Evolutionary conservation across 2,113 vertebrate species (phyloP), one percentile per base, ranked within the genome.

Genomic region (Pomatostomus ruficeps): DNA sequence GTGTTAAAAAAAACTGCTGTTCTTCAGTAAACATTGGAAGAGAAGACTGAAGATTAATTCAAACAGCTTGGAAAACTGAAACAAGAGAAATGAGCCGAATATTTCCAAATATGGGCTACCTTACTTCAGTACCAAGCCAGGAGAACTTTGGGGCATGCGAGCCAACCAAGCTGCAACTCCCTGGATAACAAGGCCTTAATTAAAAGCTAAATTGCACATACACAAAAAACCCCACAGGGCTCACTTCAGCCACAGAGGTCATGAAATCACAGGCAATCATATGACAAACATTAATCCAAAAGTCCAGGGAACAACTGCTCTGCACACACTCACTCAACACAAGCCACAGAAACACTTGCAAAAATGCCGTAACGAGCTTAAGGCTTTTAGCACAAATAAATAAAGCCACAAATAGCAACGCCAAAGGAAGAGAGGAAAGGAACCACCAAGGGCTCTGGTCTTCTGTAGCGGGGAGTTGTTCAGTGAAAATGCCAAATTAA

Each of bases 21-120:
- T 97, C 89, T 85, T 96, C 94, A 96, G 94, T 94, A 97, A 96
- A 96, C 93, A 96, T 85, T 96, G 96, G 93, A 96, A 97, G 92
- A 93, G 95, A 91, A 95, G 82, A 33, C 88, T 76, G 93, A 95
- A 96, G 95, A 96, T 96, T 95, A 94, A 96, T 95, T 95, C 94
- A 94, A 95, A 93, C 89, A 96, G 93, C 93, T 91, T 93, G 93
- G 93, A 73, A 77, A 88, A 93, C 78, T 93, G 94, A 85, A 97
- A 97, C 48, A 62, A 93, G 91, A 90, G 85, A 94, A 96, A 93
- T 3, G 9, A 85, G 82, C 43, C 88, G 85, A 83, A 21, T 91
- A 83, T 91, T 91, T 96, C 94, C 95, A 96, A 96, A 96, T 91
- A 95, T 93, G 94, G 89, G 88, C 93, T 94, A 96, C 96, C 91